Percentiles rank a stretch among this genome's conserved stretches.
Conservation (phyloP, 2,113 vertebrate genomes). For the Myocastor coypus region DNA sequence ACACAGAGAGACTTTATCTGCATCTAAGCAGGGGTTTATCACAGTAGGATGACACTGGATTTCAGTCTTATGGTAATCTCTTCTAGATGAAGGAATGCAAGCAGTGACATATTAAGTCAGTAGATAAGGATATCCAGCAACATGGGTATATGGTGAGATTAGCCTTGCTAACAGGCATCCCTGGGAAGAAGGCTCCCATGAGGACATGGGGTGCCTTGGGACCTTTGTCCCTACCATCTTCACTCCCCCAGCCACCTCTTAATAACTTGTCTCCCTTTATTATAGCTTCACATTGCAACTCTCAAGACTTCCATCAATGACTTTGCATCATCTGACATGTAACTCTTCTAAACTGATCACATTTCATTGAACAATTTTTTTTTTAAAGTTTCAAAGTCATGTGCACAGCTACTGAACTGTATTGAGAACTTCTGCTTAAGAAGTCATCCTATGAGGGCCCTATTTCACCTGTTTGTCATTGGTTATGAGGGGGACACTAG, state of each 20-base stretch:
- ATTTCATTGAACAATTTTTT: not conserved
- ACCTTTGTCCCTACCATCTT: not conserved
- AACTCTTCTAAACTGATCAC: not conserved
- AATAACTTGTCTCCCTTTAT: not conserved
- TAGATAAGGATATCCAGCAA: not conserved
- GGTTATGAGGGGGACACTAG: not conserved
- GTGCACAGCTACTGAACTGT: not conserved
- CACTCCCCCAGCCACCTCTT: not conserved
- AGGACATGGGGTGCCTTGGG: not conserved
- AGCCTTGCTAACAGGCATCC: not conserved
- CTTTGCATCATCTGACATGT: not conserved
- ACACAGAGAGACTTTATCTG: not conserved
- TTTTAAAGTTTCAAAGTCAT: not conserved
- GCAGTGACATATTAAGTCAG: not conserved
- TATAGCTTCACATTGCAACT: slow-evolving; percentile 31
- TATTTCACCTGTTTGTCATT: not conserved
- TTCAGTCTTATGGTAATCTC: not conserved
- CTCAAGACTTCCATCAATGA: not conserved
- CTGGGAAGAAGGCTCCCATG: not conserved
- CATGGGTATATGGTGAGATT: not conserved
- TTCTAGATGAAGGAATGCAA: not conserved
- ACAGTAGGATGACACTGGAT: not conserved
- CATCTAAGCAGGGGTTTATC: not conserved
- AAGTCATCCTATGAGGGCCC: not conserved
- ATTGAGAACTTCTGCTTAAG: not conserved